Base-by-base conservation (phyloP, 1,140 invertebrate species). In the Zeugodacus cucurbitae region DNA sequence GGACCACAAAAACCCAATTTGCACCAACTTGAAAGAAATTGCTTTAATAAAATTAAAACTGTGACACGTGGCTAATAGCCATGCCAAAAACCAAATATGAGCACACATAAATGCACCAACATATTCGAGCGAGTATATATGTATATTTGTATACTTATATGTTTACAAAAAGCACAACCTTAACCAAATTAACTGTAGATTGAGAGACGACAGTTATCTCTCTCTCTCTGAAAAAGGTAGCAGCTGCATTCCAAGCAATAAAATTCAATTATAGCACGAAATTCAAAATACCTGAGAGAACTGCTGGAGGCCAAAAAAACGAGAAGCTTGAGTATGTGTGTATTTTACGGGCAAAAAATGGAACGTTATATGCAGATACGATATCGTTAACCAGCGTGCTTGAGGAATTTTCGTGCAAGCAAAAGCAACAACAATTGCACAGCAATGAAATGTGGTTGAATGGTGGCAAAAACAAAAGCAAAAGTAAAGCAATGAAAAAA, bases 181-280 rank as follows among this genome's bases (percentile, higher is more conserved):
- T 67, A 34, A 67, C 62, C 14, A 32, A 17, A 26, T 5, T 32
- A 67, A 32, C 26, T 34, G 26, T 67, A 32, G 26, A 67, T 32
- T 17, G 62, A 67, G 62, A 64, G 62, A 29, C 11, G 29, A 67
- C n/a, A 32, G 29, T 29, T 34, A 32, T 32, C 37, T 74, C 37
- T 32, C 37, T 74, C 37, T 74, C 22, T n/a, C 20, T 14, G 37
- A 22, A 7, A 74, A 74, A 37, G 17, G 70, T n/a, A 44, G 70
- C 70, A 74, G 70, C 70, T 74, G 70, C 70, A 74, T 74, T 41
- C 22, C 70, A 8, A 44, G 70, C 70, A 44, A 74, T 74, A 74
- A 74, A 74, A 74, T 74, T 74, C 70, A 74, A 74, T 74, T 74
- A 74, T 20, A 74, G 26, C 70, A 74, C 70, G 70, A 74, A 74